phyloP scores from a whole-genome alignment of 2,888 invertebrate genomes.

The Callinectes sapidus region DNA sequence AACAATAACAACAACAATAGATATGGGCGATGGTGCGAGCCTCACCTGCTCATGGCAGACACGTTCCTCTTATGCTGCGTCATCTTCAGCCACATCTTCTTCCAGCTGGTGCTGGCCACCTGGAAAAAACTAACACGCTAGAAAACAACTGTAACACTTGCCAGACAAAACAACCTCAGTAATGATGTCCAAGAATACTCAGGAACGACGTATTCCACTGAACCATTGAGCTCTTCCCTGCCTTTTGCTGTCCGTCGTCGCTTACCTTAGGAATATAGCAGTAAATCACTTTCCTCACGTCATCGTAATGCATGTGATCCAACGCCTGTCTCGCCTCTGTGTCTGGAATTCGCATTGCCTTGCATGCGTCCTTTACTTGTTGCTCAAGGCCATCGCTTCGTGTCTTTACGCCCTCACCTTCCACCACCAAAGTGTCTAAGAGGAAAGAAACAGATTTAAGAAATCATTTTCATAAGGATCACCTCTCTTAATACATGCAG shows the following conservation, averaged over 20 bases:
- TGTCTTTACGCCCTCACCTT: neutral
- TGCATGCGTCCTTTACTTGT: neutral
- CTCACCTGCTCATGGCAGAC: neutral
- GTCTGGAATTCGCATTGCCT: neutral
- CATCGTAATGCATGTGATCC: slow-evolving; percentile 51
- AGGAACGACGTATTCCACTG: too few species aligned
- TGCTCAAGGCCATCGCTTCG: neutral
- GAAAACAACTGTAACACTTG: too few species aligned
- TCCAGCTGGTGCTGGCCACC: slow-evolving; percentile 39
- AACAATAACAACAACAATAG: neutral
- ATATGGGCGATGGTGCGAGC: too few species aligned
- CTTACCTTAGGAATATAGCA: slow-evolving; percentile 62
- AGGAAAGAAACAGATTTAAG: neutral
- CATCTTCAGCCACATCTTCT: slow-evolving; percentile 32
- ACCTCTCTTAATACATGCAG: neutral
- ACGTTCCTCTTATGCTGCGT: neutral
- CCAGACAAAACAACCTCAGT: too few species aligned
- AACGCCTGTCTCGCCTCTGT: neutral
- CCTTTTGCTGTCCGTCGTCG: neutral
- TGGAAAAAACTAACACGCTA: neutral
- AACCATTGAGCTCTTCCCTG: neutral
- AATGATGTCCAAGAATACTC: too few species aligned
- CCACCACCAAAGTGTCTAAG: neutral
- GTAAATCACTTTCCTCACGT: slow-evolving; percentile 51
- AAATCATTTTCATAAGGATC: neutral